Conservation (phyloP, 2,888 invertebrate genomes). For the Philaethria dido region DNA sequence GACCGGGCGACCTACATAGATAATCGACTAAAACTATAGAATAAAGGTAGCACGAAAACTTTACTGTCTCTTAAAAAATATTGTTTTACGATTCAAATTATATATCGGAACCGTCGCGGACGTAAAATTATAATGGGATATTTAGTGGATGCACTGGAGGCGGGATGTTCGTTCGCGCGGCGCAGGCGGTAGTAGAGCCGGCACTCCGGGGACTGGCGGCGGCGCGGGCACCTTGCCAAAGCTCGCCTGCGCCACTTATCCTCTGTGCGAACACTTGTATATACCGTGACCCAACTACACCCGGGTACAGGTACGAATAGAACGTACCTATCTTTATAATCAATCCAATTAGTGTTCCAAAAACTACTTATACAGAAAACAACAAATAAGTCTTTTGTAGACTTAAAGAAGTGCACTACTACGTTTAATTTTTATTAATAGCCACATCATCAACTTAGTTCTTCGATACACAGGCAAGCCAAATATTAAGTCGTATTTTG, state of each 20-base stretch:
- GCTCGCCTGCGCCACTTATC: constrained; percentile 67
- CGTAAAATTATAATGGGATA: constrained; percentile 34
- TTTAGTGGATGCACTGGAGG: constrained; percentile 30
- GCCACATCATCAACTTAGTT: constrained; percentile 1
- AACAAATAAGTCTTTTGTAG: not conserved
- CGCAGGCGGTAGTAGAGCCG: constrained; percentile 71
- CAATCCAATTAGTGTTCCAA: not conserved
- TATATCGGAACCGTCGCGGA: constrained; percentile 41
- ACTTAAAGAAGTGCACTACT: not conserved
- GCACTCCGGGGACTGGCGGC: constrained; percentile 74
- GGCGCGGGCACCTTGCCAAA: constrained; percentile 74
- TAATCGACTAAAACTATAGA: constrained; percentile 60
- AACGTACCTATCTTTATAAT: not conserved
- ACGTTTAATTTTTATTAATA: not conserved
- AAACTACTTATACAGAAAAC: not conserved
- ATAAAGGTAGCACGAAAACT: constrained; percentile 54
- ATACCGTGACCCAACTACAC: constrained; percentile 38
- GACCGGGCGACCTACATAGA: constrained; percentile 82
- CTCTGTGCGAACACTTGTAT: constrained; percentile 50
- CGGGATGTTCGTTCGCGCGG: constrained; percentile 46
- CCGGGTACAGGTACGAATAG: constrained; percentile 44
- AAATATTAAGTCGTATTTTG: constrained; percentile 16
- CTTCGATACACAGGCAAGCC: constrained; percentile 56
- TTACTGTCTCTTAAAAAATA: constrained; percentile 25
- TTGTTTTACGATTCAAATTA: constrained; percentile 45